Evolutionary conservation across 2,113 vertebrate genomes (phyloP).

Genomic region (Acrocephalus kingi): DNA sequence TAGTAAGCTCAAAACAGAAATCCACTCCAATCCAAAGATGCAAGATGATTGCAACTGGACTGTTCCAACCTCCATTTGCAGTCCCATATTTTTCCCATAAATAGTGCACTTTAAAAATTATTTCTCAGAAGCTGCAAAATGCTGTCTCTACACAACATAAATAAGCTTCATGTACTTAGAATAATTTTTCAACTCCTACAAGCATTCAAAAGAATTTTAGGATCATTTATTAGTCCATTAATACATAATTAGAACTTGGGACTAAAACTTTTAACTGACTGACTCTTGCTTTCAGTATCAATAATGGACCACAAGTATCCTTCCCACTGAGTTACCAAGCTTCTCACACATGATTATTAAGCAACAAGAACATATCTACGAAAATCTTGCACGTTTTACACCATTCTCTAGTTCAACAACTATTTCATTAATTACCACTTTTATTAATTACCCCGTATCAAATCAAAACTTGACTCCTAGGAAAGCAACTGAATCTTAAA

Average conservation of each 20-base stretch:
- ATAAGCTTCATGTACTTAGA: not conserved
- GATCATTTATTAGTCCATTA: not conserved
- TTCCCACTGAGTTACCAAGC: not conserved
- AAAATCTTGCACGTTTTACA: not conserved
- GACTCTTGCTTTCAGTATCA: not conserved
- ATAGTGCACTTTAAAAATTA: not conserved
- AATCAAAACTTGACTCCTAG: not conserved
- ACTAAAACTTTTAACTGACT: not conserved
- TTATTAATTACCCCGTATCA: not conserved
- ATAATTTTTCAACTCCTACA: not conserved
- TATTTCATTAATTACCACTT: not conserved
- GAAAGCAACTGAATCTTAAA: not conserved
- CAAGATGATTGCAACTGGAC: not conserved
- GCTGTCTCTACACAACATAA: not conserved
- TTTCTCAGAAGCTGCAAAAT: not conserved
- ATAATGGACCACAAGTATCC: not conserved
- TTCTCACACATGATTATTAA: fast-evolving
- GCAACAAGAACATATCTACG: not conserved
- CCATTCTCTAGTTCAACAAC: not conserved
- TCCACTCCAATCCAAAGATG: not conserved
- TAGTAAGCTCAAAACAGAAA: not conserved
- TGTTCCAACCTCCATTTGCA: not conserved
- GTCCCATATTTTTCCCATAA: not conserved
- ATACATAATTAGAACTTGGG: not conserved
- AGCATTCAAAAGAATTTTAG: not conserved